Evolutionary conservation across 2,113 vertebrate genomes (phyloP).

Genomic region (Oenanthe melanoleuca): DNA sequence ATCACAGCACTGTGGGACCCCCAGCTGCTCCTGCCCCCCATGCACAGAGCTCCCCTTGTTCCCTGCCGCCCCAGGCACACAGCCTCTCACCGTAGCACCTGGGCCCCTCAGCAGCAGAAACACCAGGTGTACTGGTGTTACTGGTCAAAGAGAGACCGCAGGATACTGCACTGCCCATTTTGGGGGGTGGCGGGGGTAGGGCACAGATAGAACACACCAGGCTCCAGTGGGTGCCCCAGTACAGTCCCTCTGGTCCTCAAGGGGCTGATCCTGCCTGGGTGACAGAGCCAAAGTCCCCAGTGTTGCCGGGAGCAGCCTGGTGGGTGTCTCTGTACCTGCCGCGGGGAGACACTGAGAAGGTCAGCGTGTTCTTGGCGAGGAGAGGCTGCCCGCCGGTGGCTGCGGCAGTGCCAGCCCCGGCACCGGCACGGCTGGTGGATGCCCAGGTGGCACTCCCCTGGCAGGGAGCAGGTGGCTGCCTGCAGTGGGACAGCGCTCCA

Average conservation of each 20-base stretch:
- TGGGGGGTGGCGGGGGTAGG: fast-evolving
- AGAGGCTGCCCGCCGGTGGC: not conserved
- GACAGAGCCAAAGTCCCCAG: fast-evolving
- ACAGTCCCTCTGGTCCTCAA: not conserved
- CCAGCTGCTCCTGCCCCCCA: fast-evolving
- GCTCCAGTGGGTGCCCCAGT: fast-evolving
- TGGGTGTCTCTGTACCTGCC: not conserved
- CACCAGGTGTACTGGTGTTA: not conserved
- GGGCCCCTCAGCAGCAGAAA: not conserved
- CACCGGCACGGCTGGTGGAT: not conserved
- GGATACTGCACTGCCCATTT: not conserved
- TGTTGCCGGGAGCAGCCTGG: fast-evolving
- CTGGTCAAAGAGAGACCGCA: not conserved
- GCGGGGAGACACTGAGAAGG: not conserved
- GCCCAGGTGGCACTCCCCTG: fast-evolving
- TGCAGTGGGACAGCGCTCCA: fast-evolving
- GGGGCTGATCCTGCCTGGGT: not conserved
- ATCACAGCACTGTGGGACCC: not conserved
- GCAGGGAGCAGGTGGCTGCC: not conserved
- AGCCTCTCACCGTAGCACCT: fast-evolving
- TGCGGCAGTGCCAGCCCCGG: not conserved
- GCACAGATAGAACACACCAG: not conserved
- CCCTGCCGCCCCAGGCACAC: not conserved
- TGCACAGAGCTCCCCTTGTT: not conserved
- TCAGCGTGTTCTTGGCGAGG: conserved; percentile 39